Evolutionary conservation across 2,113 vertebrate species (phyloP).

Genomic region (Struthidea cinerea): DNA sequence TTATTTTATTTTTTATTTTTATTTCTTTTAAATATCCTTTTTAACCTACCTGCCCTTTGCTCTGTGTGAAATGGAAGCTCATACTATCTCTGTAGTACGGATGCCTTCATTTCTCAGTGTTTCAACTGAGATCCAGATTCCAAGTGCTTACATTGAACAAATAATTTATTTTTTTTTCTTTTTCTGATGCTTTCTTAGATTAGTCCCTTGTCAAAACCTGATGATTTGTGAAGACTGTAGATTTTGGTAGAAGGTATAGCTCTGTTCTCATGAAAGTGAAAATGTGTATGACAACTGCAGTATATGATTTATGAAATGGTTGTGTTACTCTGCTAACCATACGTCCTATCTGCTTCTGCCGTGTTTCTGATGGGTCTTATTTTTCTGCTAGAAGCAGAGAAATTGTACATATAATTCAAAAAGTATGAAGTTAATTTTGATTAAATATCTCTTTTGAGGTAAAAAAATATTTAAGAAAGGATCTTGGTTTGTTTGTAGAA

Average conservation of each 20-base stretch:
- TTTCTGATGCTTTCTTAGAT: not conserved
- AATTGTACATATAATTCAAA: not conserved
- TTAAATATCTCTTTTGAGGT: not conserved
- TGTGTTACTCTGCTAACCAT: not conserved
- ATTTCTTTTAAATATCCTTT: not conserved
- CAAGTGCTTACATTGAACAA: not conserved
- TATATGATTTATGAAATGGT: not conserved
- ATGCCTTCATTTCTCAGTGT: not conserved
- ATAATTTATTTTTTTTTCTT: not conserved
- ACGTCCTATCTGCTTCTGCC: not conserved
- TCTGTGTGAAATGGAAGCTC: not conserved
- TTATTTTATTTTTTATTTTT: not conserved
- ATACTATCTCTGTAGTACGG: not conserved
- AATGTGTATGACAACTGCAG: not conserved
- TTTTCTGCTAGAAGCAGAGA: not conserved
- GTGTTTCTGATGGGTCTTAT: not conserved
- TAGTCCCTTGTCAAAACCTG: not conserved
- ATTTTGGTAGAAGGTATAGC: not conserved
- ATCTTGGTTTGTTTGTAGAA: not conserved
- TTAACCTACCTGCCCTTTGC: not conserved
- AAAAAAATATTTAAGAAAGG: not conserved
- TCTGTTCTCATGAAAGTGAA: slow-evolving; percentile 1
- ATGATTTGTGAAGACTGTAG: not conserved
- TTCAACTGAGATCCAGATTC: not conserved
- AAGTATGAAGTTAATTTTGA: not conserved